Evolutionary conservation across 2,888 invertebrate species (phyloP), one percentile per base, ranked within the genome.

Genomic region (Ichneumoninae sp.): DNA sequence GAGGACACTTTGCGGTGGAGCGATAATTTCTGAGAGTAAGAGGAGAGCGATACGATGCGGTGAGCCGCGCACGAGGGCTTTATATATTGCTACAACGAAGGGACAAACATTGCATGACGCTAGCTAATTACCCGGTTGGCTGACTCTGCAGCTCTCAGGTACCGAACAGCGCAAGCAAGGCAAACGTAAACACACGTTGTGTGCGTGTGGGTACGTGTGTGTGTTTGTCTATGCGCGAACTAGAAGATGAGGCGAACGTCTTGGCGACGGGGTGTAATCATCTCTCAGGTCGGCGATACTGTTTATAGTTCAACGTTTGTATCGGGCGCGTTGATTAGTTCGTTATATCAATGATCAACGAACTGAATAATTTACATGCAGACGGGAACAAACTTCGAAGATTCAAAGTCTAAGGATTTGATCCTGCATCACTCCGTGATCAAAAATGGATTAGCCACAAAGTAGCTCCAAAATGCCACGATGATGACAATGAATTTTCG

Each of bases 111-210:
- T 52, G 82, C 75, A 76, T 75, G 79, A 76, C 66, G 72, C 36
- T 54, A 65, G 78, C 82, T 84, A 84, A 84, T 84, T 84, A 84
- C 79, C 44, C 60, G 79, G 79, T 84, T 60, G 75, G 76, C 79
- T 76, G 84, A 69, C 70, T 80, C 52, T 50, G 72, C 79, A 72
- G 75, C 66, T 60, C 19, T 54, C 60, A 66, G 44, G 30, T 16
- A 70, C 10, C 13, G 36, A 13, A 50, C 66, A 33, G 22, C 16
- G 10, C 50, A 22, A 70, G 47, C 22, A 8, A 26, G 44, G 30
- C 2, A 30, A 66, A 78, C 30, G 72, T 57, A 74, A 50, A 79
- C 52, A 66, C 57, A 76, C n/a, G 50, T 50, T 8, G 36, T 36
- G 36, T 36, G 36, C 0, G 68, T 69, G 68, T 69, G 47, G 19